Conservation (phyloP, 1,140 invertebrate genomes). For the Cyrtorhinus lividipennis region DNA sequence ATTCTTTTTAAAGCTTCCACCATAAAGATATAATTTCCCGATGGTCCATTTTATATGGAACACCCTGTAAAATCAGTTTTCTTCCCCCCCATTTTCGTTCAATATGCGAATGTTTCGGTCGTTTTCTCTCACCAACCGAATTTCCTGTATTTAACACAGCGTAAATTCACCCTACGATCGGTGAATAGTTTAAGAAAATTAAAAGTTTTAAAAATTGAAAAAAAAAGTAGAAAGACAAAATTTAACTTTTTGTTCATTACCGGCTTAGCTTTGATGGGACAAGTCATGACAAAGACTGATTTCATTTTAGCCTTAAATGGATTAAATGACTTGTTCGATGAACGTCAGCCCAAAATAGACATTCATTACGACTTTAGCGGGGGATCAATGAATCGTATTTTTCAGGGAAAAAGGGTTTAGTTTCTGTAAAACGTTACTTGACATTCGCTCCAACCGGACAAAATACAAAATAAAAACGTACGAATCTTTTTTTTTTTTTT, state of each 20-base stretch:
- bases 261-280: neutral
- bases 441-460: too few species aligned
- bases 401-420: too few species aligned
- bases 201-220: neutral
- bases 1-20: too few species aligned
- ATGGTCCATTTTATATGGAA: too few species aligned
- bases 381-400: neutral
- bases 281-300: neutral
- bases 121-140: neutral
- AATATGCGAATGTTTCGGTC: neutral
- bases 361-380: neutral
- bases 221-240: neutral
- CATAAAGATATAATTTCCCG: too few species aligned
- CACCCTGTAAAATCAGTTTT: too few species aligned
- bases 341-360: neutral
- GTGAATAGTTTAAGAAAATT: neutral
- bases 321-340: neutral
- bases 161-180: neutral
- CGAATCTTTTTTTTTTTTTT: neutral
- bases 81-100: too few species aligned
- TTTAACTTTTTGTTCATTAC: neutral
- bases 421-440: too few species aligned
- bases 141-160: too few species aligned
- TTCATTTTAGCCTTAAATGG: slow-evolving; percentile 7
- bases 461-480: too few species aligned